These are phyloP conservation scores for Venustaconcha ellipsiformis DNA, from an alignment of 1,140 invertebrate genomes.

Conservation along the genomic window DNA sequence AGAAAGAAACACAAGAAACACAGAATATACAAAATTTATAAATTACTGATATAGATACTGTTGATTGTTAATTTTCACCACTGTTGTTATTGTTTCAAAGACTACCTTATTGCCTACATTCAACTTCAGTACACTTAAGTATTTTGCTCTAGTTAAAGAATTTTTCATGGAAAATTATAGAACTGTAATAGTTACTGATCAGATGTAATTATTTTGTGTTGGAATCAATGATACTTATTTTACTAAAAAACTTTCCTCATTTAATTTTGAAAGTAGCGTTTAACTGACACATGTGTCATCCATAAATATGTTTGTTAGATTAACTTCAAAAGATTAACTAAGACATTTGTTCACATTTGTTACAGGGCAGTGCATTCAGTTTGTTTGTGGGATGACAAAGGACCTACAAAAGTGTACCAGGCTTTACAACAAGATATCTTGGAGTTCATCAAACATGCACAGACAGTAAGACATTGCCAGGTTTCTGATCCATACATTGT, in stretches of 20 bases:
- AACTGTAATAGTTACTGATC: neutral
- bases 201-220: neutral
- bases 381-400: constrained; percentile 97
- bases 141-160: too few relatives aligned
- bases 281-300: neutral
- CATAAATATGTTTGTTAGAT: too few relatives aligned
- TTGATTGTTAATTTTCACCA: too few relatives aligned
- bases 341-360: constrained; percentile 16
- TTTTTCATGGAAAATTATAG: neutral
- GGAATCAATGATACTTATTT: neutral
- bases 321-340: too few relatives aligned
- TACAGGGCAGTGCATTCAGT: constrained; percentile 86
- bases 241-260: neutral
- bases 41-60: too few relatives aligned
- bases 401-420: constrained; percentile 86
- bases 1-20: too few relatives aligned
- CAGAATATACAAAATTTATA: too few relatives aligned
- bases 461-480: constrained; percentile 73
- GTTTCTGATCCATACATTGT: too few relatives aligned
- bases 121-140: too few relatives aligned
- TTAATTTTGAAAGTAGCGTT: neutral
- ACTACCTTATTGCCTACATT: too few relatives aligned
- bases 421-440: constrained; percentile 93
- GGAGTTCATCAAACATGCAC: constrained; percentile 94
- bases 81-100: too few relatives aligned